Evolutionary conservation across 2,888 invertebrate species (phyloP), one percentile per base, ranked within the genome.

Genomic region (Cephalotes varians): DNA sequence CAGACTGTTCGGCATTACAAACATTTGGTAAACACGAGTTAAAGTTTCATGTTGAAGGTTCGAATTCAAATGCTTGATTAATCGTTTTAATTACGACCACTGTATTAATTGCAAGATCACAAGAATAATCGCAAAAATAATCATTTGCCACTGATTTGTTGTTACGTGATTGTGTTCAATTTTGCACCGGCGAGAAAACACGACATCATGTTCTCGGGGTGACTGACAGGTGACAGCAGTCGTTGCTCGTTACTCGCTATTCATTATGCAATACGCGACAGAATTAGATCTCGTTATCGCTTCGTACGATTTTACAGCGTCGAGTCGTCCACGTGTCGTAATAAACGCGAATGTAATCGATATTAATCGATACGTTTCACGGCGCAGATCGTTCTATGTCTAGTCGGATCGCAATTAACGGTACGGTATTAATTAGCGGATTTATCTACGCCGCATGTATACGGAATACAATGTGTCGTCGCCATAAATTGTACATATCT

Each of bases 351-450:
- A 47, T 47, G 71, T 71, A 79, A 71, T 71, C 82, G 56, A 56
- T 37, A 47, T 71, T 74, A 74, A 84, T 74, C 74, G 87, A 15
- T 74, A 40, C 12, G 71, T 49, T 71, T 82, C 56, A 56, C 40
- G 34, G 9, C 79, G 37, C 34, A 21, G 18, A 10, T 4, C 49
- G 40, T 37, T 40, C 28, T 12, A 25, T 47, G 44, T 62, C 58
- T 21, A n/a, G n/a, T 77, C 49, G 37, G 25, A 21, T 67, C 34
- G 67, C 82, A 81, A 80, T 87, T 76, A 87, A 58, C 86, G 60
- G 28, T 5, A 80, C 31, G 81, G 81, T 83, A 88, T 87, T 86
- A 86, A 87, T 87, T 87, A 87, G 82, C 77, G 64, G 44, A 58
- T 62, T 73, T 81, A 81, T 72, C 44, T 58, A 60, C 54, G 37